Percentiles rank a stretch among this genome's conserved stretches.
Evolutionary conservation across 2,888 invertebrate genomes (phyloP).

Genomic region (Campoletis raptor): DNA sequence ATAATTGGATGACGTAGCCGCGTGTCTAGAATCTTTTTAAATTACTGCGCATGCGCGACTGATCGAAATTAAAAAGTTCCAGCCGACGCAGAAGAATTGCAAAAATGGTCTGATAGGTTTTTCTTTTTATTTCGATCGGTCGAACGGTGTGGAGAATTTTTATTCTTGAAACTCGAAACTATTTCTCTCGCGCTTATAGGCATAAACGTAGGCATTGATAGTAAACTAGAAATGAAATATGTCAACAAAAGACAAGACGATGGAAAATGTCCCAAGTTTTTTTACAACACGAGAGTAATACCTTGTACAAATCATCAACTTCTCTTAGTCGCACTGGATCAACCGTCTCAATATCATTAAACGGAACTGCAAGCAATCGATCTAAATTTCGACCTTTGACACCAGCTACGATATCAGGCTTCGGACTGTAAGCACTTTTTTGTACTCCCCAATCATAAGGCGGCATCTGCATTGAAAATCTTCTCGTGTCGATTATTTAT

Average conservation of each 20-base stretch:
- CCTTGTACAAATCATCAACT: conserved; percentile 85
- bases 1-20: background rate
- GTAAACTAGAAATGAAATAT: too few relatives aligned
- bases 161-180: too few relatives aligned
- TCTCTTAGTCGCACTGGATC: conserved; percentile 82
- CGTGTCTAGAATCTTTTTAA: background rate
- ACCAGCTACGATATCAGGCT: conserved; percentile 49
- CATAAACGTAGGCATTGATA: too few relatives aligned
- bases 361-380: conserved; percentile 80
- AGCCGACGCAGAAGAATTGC: too few relatives aligned
- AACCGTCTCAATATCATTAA: conserved; percentile 82
- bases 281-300: conserved; percentile 67
- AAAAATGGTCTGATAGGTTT: too few relatives aligned
- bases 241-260: background rate
- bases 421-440: conserved; percentile 70
- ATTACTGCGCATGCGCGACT: background rate
- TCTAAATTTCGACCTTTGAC: conserved; percentile 66
- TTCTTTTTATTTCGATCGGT: too few relatives aligned
- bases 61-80: too few relatives aligned
- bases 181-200: too few relatives aligned
- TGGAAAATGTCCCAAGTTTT: background rate
- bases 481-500: background rate
- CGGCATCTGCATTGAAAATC: conserved; percentile 80
- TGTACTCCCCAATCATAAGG: conserved; percentile 84
- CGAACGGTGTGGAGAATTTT: too few relatives aligned